These are phyloP conservation scores for Globodera rostochiensis DNA, from an alignment of 1,140 invertebrate genomes.

Conservation along the genomic window DNA sequence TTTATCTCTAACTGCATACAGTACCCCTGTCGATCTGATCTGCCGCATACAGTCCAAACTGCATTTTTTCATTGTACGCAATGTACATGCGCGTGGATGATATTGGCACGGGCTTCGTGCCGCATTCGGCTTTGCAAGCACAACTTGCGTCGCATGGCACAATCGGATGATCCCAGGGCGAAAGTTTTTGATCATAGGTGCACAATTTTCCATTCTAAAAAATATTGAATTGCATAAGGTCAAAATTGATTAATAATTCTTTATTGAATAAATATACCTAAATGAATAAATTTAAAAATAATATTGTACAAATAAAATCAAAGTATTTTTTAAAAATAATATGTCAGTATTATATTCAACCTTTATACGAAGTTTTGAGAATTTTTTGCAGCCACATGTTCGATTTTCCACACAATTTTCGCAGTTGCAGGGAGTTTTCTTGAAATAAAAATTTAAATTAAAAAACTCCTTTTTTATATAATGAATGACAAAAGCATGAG, in stretches of 20 bases:
- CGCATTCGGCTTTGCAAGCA: neutral
- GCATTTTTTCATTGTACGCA: neutral
- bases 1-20: no score
- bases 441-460: neutral
- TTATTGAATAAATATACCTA: no score
- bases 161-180: neutral
- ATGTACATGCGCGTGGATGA: neutral
- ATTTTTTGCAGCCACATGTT: neutral
- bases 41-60: neutral
- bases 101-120: neutral
- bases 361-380: neutral
- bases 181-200: neutral
- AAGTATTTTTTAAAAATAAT: neutral
- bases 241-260: no score
- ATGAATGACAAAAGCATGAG: no score
- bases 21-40: neutral
- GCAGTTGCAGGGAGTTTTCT: neutral
- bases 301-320: no score
- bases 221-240: neutral
- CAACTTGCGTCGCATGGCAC: neutral
- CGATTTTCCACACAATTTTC: neutral
- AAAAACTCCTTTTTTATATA: neutral
- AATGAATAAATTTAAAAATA: no score
- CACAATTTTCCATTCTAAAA: neutral
- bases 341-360: no score